phyloP scores from a whole-genome alignment of 2,888 invertebrate genomes.

The Caenorhabditis afra region DNA sequence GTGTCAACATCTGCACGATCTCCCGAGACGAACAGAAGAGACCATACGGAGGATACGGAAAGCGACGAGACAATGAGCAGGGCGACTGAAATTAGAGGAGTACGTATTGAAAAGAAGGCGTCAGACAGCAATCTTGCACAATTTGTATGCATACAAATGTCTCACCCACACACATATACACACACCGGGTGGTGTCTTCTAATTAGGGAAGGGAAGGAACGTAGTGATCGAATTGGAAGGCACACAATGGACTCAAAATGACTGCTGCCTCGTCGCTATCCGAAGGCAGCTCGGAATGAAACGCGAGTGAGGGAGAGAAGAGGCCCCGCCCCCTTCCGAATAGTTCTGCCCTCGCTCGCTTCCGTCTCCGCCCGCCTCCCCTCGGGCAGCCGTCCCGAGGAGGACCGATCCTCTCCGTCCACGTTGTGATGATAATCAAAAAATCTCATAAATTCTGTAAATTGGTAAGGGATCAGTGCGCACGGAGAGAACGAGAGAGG shows the following conservation, averaged over 20 bases:
- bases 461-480: constrained; percentile 24
- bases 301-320: constrained; percentile 21
- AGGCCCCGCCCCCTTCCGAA: constrained; percentile 45
- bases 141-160: constrained; percentile 33
- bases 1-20: constrained; percentile 29
- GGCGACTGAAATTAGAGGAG: constrained; percentile 44
- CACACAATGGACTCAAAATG: constrained; percentile 35
- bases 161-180: too few relatives aligned
- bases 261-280: constrained; percentile 8
- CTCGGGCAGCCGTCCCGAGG: constrained; percentile 36
- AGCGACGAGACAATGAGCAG: constrained; percentile 9
- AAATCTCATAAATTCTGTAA: constrained; percentile 57
- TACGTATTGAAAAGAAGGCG: constrained; percentile 23
- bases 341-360: constrained; percentile 24
- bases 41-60: constrained; percentile 29
- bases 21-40: not conserved
- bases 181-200: constrained; percentile 40
- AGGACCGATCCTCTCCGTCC: constrained; percentile 13
- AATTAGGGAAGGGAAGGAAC: constrained; percentile 24
- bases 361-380: not conserved
- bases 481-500: constrained; percentile 12
- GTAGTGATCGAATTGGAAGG: constrained; percentile 31
- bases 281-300: constrained; percentile 31
- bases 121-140: constrained; percentile 39
- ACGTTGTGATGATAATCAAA: constrained; percentile 53